A percentile compares a stretch with the other conserved stretches of the same genome.
phyloP scores from a whole-genome alignment of 2,888 invertebrate species.

The Hipparchia sbordonii region DNA sequence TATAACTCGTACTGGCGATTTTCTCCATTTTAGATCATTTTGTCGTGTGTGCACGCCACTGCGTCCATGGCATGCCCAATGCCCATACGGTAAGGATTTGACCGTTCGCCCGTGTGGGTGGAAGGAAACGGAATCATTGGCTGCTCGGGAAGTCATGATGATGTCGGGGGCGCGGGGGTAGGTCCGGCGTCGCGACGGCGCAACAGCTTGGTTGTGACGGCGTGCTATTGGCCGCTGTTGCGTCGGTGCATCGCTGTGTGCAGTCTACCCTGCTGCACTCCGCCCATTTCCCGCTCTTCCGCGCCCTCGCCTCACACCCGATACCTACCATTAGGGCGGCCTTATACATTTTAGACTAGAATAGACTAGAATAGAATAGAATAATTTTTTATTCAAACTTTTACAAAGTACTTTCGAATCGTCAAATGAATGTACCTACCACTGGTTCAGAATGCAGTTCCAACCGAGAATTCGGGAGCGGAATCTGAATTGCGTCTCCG shows the following conservation, averaged over 20 bases:
- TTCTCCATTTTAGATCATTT: no score
- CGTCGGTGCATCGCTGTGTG: constrained; percentile 32
- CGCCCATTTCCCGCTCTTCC: constrained; percentile 35
- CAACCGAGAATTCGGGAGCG: not conserved
- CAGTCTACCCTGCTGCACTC: constrained; percentile 40
- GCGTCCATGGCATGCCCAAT: no score
- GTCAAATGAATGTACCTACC: no score
- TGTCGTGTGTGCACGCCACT: no score
- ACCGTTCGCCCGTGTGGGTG: not conserved
- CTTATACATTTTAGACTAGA: not conserved
- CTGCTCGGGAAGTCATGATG: constrained; percentile 28
- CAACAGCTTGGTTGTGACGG: constrained; percentile 37
- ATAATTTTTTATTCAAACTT: no score
- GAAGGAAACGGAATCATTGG: not conserved
- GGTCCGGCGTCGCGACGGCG: constrained; percentile 30
- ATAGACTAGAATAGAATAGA: no score
- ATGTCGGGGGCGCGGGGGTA: constrained; percentile 34
- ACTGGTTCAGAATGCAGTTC: no score
- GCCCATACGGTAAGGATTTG: not conserved
- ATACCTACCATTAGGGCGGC: not conserved
- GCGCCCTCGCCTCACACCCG: constrained; percentile 12
- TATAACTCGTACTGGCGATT: no score
- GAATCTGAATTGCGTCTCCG: no score
- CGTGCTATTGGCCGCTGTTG: constrained; percentile 38
- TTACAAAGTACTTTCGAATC: no score